Evolutionary conservation across 2,888 invertebrate species (phyloP).

Genomic region (Gasteruption jaculator): DNA sequence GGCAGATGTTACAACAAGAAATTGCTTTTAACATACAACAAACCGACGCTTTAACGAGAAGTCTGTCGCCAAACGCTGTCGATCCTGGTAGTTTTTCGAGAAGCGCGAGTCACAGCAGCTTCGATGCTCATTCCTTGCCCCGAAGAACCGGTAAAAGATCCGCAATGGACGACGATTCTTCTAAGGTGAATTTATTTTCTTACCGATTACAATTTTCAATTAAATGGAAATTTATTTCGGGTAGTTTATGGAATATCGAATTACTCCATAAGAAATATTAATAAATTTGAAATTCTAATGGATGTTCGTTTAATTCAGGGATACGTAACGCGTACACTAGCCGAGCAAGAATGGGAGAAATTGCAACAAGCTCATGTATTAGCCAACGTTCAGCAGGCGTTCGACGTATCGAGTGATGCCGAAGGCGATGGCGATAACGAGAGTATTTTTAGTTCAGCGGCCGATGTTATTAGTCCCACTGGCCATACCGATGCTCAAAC

Average conservation of each 20-base stretch:
- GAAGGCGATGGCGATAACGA: slow-evolving; percentile 75
- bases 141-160: slow-evolving; percentile 59
- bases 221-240: background rate
- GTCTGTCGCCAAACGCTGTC: slow-evolving; percentile 76
- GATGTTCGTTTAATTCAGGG: slow-evolving; percentile 34
- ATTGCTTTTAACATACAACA: slow-evolving; percentile 91
- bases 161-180: slow-evolving; percentile 62
- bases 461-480: slow-evolving; percentile 67
- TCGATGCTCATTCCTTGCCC: slow-evolving; percentile 71
- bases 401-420: slow-evolving; percentile 83
- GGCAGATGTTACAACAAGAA: slow-evolving; percentile 83
- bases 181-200: slow-evolving; percentile 50
- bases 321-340: slow-evolving; percentile 48
- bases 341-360: slow-evolving; percentile 86
- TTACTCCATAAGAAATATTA: slow-evolving; percentile 19
- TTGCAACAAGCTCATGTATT: slow-evolving; percentile 87
- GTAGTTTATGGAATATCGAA: background rate
- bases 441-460: slow-evolving; percentile 66
- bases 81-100: slow-evolving; percentile 63
- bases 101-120: slow-evolving; percentile 73
- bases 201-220: no score
- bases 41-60: slow-evolving; percentile 84
- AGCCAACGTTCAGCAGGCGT: slow-evolving; percentile 88
- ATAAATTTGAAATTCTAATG: slow-evolving; percentile 2
- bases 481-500: slow-evolving; percentile 90